Percentiles rank a stretch among this genome's conserved stretches.
Conservation (phyloP, 2,113 vertebrate species). For the Cynopterus brachyotis region DNA sequence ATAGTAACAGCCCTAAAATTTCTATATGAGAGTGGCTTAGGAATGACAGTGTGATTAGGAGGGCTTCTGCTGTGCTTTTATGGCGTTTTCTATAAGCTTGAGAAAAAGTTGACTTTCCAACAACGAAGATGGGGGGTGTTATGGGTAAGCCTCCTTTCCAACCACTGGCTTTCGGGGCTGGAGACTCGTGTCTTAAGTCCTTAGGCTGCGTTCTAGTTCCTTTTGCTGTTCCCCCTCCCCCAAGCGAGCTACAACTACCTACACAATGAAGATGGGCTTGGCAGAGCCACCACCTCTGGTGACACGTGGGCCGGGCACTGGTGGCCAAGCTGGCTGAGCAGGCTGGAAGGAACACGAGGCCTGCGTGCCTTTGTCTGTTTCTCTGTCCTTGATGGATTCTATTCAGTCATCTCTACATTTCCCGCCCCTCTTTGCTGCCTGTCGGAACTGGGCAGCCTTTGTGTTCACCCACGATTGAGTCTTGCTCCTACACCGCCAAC, state of each 20-base stretch:
- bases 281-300: slow-evolving; percentile 11
- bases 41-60: neutral
- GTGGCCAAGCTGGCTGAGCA: neutral
- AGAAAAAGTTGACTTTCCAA: neutral
- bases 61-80: neutral
- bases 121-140: neutral
- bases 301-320: neutral
- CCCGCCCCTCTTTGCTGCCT: neutral
- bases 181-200: neutral
- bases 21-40: neutral
- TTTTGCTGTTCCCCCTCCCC: neutral
- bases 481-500: neutral
- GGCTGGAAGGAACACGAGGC: neutral
- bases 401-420: neutral
- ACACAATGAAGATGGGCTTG: slow-evolving; percentile 62
- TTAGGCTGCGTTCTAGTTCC: neutral
- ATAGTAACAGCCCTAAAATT: neutral
- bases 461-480: neutral
- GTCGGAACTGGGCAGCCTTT: neutral
- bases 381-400: slow-evolving; percentile 11
- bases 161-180: neutral
- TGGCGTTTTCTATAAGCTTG: neutral
- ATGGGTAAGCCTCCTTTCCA: neutral
- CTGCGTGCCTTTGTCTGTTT: slow-evolving; percentile 48
- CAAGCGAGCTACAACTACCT: slow-evolving; percentile 9